Conservation (phyloP, 2,797 vertebrate species). For the Halcyon badia region DNA sequence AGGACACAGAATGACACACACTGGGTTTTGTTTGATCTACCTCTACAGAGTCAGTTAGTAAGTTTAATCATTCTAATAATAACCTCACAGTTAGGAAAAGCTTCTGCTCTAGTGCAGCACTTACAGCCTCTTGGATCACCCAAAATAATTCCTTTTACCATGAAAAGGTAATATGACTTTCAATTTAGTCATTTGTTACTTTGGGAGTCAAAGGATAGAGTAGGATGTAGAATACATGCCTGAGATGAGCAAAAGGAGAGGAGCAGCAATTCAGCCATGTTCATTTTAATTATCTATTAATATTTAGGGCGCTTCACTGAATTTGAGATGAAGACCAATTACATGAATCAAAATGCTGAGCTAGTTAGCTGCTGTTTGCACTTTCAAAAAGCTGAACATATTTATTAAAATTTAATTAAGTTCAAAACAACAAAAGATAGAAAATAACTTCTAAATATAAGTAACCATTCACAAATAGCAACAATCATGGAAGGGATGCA, state of each 20-base stretch:
- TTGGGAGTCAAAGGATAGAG: neutral
- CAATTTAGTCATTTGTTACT: neutral
- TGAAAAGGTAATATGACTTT: neutral
- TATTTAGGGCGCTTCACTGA: neutral
- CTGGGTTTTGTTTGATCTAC: conserved; percentile 1
- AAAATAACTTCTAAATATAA: neutral
- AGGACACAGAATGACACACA: neutral
- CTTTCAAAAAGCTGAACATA: neutral
- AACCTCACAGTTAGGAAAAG: neutral
- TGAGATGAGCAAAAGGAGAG: neutral
- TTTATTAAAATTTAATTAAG: conserved; percentile 16
- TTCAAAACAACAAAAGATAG: neutral
- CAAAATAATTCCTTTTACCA: neutral
- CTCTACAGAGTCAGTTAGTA: neutral
- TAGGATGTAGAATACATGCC: neutral
- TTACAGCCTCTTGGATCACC: neutral
- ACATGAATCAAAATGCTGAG: neutral
- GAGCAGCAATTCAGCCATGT: neutral
- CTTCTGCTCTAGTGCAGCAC: neutral
- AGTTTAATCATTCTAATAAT: conserved; percentile 57
- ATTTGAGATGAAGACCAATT: conserved; percentile 10
- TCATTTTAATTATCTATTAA: conserved; percentile 8
- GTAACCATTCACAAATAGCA: neutral
- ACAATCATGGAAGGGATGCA: neutral
- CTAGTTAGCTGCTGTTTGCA: neutral